Percentiles rank a stretch among this genome's conserved stretches.
Conservation (phyloP, 2,888 invertebrate genomes). For the Carabus problematicus region DNA sequence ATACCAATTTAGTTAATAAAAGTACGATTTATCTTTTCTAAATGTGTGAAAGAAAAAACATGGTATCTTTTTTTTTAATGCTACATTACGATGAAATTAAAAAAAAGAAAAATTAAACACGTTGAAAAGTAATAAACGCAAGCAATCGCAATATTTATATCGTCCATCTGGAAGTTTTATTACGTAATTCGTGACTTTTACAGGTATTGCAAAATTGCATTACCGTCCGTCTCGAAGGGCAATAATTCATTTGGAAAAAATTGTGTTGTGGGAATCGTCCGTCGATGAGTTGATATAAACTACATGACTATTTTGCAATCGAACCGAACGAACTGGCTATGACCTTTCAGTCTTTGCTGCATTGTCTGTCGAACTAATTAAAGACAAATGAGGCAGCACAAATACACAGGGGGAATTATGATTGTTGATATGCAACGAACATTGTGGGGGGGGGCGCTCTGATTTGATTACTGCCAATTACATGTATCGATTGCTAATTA, state of each 20-base stretch:
- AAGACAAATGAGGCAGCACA: slow-evolving; percentile 39
- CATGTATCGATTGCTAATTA: no score
- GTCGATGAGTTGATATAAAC: slow-evolving; percentile 23
- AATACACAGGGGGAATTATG: not conserved
- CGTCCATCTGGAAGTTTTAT: slow-evolving; percentile 1
- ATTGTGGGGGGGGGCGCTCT: no score
- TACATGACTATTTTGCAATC: slow-evolving; percentile 21
- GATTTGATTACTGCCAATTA: no score
- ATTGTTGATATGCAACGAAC: no score
- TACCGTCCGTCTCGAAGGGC: slow-evolving; percentile 19
- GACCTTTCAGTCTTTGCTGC: slow-evolving; percentile 24
- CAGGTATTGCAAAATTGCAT: slow-evolving; percentile 17
- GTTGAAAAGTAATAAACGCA: no score
- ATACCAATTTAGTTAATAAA: no score
- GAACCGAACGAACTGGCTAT: not conserved
- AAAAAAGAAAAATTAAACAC: no score
- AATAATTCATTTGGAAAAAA: slow-evolving; percentile 20
- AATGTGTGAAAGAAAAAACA: no score
- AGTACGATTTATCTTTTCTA: no score
- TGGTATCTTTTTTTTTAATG: no score
- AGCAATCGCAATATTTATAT: no score
- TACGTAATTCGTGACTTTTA: slow-evolving; percentile 11
- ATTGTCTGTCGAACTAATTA: slow-evolving; percentile 30
- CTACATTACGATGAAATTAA: no score
- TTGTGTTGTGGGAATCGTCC: slow-evolving; percentile 14